Percentiles rank a stretch among this genome's conserved stretches.
These are phyloP conservation scores for Zaprionus camerounensis DNA, from an alignment of 1,140 invertebrate genomes.

Conservation along the genomic window DNA sequence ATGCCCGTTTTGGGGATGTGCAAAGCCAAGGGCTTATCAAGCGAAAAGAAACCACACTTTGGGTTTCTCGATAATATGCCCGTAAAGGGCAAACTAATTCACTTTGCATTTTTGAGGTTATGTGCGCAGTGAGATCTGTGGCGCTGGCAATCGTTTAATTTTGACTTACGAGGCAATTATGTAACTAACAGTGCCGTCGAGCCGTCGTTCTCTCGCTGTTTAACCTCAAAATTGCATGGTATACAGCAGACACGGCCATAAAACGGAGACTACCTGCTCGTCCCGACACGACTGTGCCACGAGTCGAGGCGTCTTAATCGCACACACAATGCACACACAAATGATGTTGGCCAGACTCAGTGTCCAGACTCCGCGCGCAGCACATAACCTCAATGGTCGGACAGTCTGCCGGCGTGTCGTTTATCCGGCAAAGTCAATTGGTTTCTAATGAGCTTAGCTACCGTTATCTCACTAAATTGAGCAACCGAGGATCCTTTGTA, in stretches of 20 bases:
- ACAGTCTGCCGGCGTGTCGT: conserved; percentile 47
- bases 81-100: not conserved
- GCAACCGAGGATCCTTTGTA: not conserved
- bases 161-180: conserved; percentile 13
- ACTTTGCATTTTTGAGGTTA: not conserved
- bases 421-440: conserved; percentile 72
- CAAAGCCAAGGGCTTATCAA: not conserved
- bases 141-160: not conserved
- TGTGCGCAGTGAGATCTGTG: not conserved
- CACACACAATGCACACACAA: conserved; percentile 43
- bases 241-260: conserved; percentile 32
- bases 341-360: conserved; percentile 57
- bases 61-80: too few species aligned
- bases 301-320: conserved; percentile 55
- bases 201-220: conserved; percentile 1
- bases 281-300: conserved; percentile 7
- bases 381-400: conserved; percentile 7
- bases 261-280: conserved; percentile 47
- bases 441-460: conserved; percentile 76
- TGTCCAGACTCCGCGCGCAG: not conserved
- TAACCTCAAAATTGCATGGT: conserved; percentile 43
- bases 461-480: conserved; percentile 9
- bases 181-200: not conserved
- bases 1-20: not conserved
- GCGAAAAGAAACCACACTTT: not conserved